Evolutionary conservation across 2,888 invertebrate genomes (phyloP), one percentile per base, ranked within the genome.

Genomic region (Cabera pusaria): DNA sequence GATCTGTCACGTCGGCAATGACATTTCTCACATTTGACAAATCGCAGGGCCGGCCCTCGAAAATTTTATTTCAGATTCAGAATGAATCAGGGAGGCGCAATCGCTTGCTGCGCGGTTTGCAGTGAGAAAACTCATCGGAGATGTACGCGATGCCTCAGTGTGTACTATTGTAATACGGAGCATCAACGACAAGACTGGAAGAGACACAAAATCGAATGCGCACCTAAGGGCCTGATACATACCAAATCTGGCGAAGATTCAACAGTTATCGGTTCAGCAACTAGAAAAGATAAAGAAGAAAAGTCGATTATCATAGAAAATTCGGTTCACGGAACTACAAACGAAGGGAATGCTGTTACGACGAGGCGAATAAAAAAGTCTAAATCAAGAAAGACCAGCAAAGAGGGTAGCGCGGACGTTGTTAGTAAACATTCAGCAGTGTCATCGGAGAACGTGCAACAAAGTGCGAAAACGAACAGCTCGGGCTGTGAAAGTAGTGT

Each of bases 151-250:
- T 96, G 96, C 74, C 93, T 93, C 67, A 80, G 78, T 43, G 90
- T 92, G 29, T 93, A 92, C 76, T 96, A 96, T 77, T 96, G 96
- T 80, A 93, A 93, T 43, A 93, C 92, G 56, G 93, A 93, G 48
- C 96, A 96, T 73, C 96, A 96, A 78, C 92, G 91, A 49, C 86
- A 91, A 60, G 94, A 96, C 70, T 96, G 96, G 96, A 93, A 92
- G 66, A 90, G 86, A 52, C 96, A 96, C 68, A 95, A 93, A 84
- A 79, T 77, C 54, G 85, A 90, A 56, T 93, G 93, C 70, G 75
- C 78, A 31, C 75, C 77, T 19, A 79, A 76, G 55, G 69, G 47
- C 49, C 49, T 68, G 41, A 74, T 72, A 61, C 72, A 58, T 43
- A 64, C 70, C 56, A 73, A 67, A 63, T 63, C 59, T 61, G 58